Evolutionary conservation across 1,140 invertebrate genomes (phyloP).

Genomic region (Cotesia typhae): DNA sequence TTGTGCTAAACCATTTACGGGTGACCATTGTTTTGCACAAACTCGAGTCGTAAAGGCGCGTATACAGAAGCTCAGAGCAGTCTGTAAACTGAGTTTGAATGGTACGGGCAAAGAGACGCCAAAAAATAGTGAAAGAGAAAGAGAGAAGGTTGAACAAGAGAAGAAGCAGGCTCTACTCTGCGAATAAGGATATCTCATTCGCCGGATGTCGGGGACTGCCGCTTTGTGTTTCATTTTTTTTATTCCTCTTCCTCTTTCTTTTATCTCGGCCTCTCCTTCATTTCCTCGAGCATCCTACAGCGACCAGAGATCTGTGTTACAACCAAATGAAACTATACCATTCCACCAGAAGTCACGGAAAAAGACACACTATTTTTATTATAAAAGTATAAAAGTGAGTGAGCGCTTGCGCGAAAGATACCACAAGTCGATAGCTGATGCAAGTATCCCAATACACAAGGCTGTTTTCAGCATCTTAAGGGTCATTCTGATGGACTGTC

Average conservation of each 20-base stretch:
- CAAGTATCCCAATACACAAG: constrained; percentile 27
- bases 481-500: constrained; percentile 30
- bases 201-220: constrained; percentile 26
- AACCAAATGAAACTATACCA: background rate
- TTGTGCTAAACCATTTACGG: constrained; percentile 29
- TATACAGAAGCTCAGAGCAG: background rate
- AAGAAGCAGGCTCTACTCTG: constrained; percentile 22
- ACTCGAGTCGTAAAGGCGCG: constrained; percentile 31
- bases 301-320: no score
- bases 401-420: constrained; percentile 21
- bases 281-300: background rate
- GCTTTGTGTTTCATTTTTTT: constrained; percentile 21
- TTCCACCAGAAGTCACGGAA: background rate
- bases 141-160: constrained; percentile 34
- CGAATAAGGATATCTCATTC: constrained; percentile 35
- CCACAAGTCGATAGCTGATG: constrained; percentile 29
- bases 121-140: background rate
- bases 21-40: constrained; percentile 35
- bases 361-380: no score
- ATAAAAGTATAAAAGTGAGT: background rate
- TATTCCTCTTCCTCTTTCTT: constrained; percentile 36
- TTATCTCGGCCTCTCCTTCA: background rate
- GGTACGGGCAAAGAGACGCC: background rate
- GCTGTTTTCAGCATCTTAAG: constrained; percentile 24
- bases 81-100: no score